Percentiles rank a stretch among this genome's conserved stretches.
Conservation (phyloP, 2,797 vertebrate species). For the Phrynocephalus vlangalii region DNA sequence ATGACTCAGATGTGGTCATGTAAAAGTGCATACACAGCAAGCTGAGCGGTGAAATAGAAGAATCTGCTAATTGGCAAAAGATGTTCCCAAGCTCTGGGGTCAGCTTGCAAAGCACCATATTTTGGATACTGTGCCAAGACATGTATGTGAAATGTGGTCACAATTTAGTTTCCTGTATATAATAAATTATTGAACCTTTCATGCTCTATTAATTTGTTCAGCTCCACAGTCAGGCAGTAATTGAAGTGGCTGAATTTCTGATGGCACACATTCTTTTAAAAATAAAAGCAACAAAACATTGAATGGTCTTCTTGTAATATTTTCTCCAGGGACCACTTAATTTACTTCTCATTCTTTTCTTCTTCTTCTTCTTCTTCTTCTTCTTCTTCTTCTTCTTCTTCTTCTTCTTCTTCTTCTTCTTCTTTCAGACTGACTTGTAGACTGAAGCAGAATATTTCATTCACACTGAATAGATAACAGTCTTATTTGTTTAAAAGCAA, state of each 20-base stretch:
- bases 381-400: background rate
- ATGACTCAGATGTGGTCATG: background rate
- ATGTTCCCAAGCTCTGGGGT: constrained; percentile 6
- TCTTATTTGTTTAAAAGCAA: background rate
- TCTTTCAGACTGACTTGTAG: background rate
- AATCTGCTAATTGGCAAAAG: constrained; percentile 30
- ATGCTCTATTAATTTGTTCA: background rate
- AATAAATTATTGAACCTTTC: constrained; percentile 5
- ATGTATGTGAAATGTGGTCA: background rate
- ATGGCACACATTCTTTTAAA: background rate
- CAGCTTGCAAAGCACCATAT: constrained; percentile 8
- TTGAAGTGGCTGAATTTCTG: background rate
- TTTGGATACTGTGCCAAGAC: background rate
- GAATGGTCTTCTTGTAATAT: background rate
- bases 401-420: background rate
- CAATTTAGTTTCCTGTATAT: background rate
- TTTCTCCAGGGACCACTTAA: background rate
- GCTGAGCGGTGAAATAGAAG: background rate
- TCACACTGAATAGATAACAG: no score
- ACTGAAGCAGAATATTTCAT: no score
- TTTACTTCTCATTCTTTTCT: background rate
- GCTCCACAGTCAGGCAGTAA: background rate
- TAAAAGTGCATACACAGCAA: constrained; percentile 18
- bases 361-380: background rate
- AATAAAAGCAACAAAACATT: background rate